Evolutionary conservation across 2,797 vertebrate species (phyloP).

Genomic region (Phyllotis vaccarum): DNA sequence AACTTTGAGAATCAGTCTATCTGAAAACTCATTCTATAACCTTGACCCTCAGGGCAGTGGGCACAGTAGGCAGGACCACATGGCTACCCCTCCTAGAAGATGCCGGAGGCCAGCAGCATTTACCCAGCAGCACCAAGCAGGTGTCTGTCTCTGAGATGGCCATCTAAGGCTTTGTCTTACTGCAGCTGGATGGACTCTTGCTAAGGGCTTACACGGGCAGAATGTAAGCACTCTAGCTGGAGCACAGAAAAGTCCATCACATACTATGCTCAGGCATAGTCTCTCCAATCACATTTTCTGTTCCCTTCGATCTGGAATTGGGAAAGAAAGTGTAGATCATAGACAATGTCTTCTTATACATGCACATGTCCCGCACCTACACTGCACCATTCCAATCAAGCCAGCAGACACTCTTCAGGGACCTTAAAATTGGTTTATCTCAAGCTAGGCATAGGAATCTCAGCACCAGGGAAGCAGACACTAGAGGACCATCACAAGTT

Average conservation of each 20-base stretch:
- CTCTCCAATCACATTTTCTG: not conserved
- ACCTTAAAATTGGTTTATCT: slow-evolving; percentile 30
- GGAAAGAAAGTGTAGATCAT: not conserved
- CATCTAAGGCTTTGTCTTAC: not conserved
- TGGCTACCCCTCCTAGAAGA: not conserved
- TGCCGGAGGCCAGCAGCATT: not conserved
- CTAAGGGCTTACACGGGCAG: not conserved
- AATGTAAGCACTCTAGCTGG: not conserved
- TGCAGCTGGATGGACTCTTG: not conserved
- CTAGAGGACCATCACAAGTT: not conserved
- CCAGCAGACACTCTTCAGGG: not conserved
- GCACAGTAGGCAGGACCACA: slow-evolving; percentile 23
- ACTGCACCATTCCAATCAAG: not conserved
- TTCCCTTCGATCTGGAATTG: not conserved
- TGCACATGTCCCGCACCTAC: not conserved
- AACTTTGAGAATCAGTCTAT: not conserved
- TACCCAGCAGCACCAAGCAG: not conserved
- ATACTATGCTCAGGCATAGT: not conserved
- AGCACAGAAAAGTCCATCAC: not conserved
- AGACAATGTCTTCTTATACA: not conserved
- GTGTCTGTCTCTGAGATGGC: not conserved
- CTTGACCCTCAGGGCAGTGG: slow-evolving; percentile 6
- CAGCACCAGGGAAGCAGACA: not conserved
- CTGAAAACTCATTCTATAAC: slow-evolving; percentile 47
- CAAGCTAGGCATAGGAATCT: not conserved